phyloP scores from a whole-genome alignment of 1,140 invertebrate species.

The Aphelenchoides avenae region DNA sequence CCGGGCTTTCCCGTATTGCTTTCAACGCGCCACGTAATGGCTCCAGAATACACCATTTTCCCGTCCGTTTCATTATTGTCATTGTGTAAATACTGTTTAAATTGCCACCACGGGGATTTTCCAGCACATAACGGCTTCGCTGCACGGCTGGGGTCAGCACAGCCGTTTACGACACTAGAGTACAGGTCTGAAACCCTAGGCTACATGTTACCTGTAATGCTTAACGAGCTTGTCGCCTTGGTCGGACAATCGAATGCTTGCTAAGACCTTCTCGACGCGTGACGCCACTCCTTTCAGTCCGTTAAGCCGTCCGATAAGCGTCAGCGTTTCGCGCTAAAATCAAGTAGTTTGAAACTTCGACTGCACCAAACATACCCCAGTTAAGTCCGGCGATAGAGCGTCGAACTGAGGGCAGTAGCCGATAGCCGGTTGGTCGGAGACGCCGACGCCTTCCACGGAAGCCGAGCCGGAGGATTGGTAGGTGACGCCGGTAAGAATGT shows the following conservation, averaged over 20 bases:
- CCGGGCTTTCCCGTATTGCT: no score
- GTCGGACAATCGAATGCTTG: slow-evolving; percentile 18
- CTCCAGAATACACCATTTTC: no score
- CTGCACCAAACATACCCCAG: no score
- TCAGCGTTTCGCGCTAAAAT: slow-evolving; percentile 22
- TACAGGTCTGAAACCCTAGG: no score
- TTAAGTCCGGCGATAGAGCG: slow-evolving; percentile 16
- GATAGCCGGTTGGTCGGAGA: slow-evolving; percentile 19
- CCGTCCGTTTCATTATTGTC: no score
- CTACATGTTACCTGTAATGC: slow-evolving; percentile 20
- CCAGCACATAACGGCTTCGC: no score
- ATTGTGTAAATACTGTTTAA: no score
- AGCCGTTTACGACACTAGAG: no score
- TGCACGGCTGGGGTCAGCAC: no score
- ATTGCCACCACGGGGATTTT: no score
- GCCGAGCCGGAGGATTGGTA: slow-evolving; percentile 14
- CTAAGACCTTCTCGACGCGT: slow-evolving; percentile 28
- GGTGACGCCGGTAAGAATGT: slow-evolving; percentile 20
- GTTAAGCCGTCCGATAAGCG: slow-evolving; percentile 24
- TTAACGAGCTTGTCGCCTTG: slow-evolving; percentile 32
- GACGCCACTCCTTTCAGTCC: slow-evolving; percentile 36
- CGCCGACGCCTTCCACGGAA: slow-evolving; percentile 14
- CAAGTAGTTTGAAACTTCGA: no score
- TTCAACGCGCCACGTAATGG: no score
- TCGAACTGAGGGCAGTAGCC: slow-evolving; percentile 37